These are phyloP conservation scores for Drosophila greeni DNA, from an alignment of 2,888 invertebrate genomes.

Conservation along the genomic window DNA sequence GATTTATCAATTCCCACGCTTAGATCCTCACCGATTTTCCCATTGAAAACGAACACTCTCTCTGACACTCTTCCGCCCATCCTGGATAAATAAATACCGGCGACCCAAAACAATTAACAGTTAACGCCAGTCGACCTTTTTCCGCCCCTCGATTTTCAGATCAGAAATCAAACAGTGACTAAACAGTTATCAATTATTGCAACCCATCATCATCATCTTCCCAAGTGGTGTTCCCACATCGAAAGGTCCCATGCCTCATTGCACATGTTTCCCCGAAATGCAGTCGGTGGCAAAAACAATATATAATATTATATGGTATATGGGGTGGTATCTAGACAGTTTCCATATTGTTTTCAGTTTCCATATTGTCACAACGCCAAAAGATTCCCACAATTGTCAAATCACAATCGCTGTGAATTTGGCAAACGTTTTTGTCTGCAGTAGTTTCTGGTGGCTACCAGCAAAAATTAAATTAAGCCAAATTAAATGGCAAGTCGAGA, in stretches of 20 bases:
- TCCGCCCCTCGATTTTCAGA: slow-evolving; percentile 28
- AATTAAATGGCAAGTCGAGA: slow-evolving; percentile 60
- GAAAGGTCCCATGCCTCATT: slow-evolving; percentile 52
- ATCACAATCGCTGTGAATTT: slow-evolving; percentile 47
- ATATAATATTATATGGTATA: slow-evolving; percentile 6
- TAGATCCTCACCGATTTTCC: slow-evolving; percentile 32
- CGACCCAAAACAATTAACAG: slow-evolving; percentile 55
- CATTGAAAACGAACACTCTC: slow-evolving; percentile 34
- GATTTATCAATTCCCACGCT: slow-evolving; percentile 60
- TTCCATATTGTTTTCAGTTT: slow-evolving; percentile 66
- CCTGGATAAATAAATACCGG: slow-evolving; percentile 21
- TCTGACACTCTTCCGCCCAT: slow-evolving; percentile 12
- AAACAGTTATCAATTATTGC: slow-evolving; percentile 72
- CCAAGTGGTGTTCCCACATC: slow-evolving; percentile 42
- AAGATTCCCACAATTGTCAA: slow-evolving; percentile 72
- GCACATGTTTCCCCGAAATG: slow-evolving; percentile 55
- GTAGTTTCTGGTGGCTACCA: slow-evolving; percentile 54
- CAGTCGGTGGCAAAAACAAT: slow-evolving; percentile 17
- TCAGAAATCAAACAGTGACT: slow-evolving; percentile 66
- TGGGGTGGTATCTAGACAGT: slow-evolving; percentile 49
- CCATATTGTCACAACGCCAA: slow-evolving; percentile 63
- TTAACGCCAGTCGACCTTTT: slow-evolving; percentile 42
- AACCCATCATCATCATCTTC: slow-evolving; percentile 33
- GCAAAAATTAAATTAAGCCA: slow-evolving; percentile 70
- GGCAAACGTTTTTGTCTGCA: slow-evolving; percentile 5